Percentiles rank a stretch among this genome's conserved stretches.
phyloP scores from a whole-genome alignment of 1,140 invertebrate species.

The Leptestheria dahalacensis region DNA sequence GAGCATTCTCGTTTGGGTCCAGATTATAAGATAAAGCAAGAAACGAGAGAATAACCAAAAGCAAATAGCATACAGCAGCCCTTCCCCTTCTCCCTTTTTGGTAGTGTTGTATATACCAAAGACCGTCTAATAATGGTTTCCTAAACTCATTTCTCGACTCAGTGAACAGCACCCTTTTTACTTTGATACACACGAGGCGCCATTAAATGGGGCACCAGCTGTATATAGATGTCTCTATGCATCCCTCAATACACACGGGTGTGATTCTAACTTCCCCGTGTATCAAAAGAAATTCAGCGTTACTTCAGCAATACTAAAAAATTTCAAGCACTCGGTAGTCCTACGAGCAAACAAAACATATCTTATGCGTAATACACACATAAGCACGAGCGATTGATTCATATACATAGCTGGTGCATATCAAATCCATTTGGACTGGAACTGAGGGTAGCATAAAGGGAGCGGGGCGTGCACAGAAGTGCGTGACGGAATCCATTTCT shows the following conservation, averaged over 20 bases:
- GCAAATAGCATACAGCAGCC: neutral
- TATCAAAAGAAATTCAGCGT: too few species aligned
- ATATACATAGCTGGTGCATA: neutral
- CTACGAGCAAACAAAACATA: too few species aligned
- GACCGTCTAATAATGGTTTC: neutral
- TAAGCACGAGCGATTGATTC: too few species aligned
- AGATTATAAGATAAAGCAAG: neutral
- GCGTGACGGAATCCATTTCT: neutral
- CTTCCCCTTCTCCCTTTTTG: neutral
- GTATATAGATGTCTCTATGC: slow-evolving; percentile 2
- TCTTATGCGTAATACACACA: too few species aligned
- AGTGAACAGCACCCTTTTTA: slow-evolving; percentile 2
- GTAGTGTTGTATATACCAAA: neutral
- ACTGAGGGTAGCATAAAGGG: neutral
- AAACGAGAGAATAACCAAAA: neutral
- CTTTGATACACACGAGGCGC: neutral
- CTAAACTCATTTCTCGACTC: slow-evolving; percentile 11
- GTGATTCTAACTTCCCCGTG: too few species aligned
- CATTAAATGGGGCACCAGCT: slow-evolving; percentile 2
- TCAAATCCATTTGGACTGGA: neutral
- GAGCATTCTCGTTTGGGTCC: neutral
- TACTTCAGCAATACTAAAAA: too few species aligned
- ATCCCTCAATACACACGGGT: neutral
- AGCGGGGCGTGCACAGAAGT: neutral
- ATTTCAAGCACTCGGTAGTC: too few species aligned